A percentile compares a stretch with the other conserved stretches of the same genome.
phyloP scores from a whole-genome alignment of 2,113 vertebrate genomes.

The Rhinolophus sinicus region DNA sequence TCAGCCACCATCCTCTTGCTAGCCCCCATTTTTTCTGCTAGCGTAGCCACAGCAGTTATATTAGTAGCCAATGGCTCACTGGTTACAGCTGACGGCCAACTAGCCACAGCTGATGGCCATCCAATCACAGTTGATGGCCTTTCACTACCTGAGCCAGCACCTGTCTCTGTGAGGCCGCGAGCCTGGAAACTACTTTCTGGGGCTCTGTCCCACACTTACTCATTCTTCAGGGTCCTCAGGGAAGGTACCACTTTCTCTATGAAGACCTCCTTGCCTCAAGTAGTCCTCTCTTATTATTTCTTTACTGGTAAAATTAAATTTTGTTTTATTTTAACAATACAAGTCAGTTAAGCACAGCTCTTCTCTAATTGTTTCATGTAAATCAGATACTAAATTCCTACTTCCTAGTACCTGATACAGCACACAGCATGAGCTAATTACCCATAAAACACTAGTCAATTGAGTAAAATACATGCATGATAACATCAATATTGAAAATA shows the following conservation, averaged over 20 bases:
- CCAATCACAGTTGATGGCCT: too few species aligned
- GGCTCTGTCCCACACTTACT: too few species aligned
- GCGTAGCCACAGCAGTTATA: too few species aligned
- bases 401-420: neutral
- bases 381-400: neutral
- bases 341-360: neutral
- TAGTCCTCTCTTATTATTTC: neutral
- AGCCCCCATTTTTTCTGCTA: too few species aligned
- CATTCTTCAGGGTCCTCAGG: constrained; percentile 16
- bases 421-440: neutral
- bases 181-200: too few species aligned
- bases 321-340: neutral
- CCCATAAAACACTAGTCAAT: neutral
- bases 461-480: neutral
- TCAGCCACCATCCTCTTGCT: too few species aligned
- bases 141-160: too few species aligned
- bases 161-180: too few species aligned
- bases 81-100: too few species aligned
- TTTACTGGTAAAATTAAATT: neutral
- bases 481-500: neutral
- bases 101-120: too few species aligned
- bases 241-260: neutral
- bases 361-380: neutral
- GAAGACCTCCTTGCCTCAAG: neutral
- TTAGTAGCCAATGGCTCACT: too few species aligned